These are phyloP conservation scores for Microctenopoma lineatum DNA, from an alignment of 2,797 vertebrate species.

Conservation along the genomic window DNA sequence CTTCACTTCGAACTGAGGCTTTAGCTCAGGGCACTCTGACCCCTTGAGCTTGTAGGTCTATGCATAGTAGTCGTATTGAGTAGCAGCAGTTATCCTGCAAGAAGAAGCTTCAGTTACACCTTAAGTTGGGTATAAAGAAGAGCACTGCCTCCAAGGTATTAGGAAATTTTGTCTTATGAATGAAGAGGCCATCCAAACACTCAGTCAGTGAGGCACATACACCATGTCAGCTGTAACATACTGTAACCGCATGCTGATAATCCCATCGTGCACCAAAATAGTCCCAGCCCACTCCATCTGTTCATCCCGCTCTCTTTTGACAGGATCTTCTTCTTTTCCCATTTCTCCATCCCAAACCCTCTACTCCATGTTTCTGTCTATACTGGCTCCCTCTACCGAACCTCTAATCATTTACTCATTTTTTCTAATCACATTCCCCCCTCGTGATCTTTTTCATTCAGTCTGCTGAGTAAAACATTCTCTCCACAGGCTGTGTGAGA, in stretches of 20 bases:
- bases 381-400: conserved; percentile 37
- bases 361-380: conserved; percentile 32
- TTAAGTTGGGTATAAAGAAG: background rate
- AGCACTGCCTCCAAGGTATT: background rate
- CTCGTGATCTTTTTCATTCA: conserved; percentile 60
- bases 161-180: conserved; percentile 41
- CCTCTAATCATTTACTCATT: conserved; percentile 45
- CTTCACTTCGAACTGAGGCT: background rate
- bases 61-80: background rate
- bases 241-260: conserved; percentile 82
- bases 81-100: background rate
- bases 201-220: conserved; percentile 48
- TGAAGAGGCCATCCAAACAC: conserved; percentile 32
- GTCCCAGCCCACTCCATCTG: conserved; percentile 81
- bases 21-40: background rate
- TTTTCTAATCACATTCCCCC: conserved; percentile 57
- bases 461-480: conserved; percentile 54
- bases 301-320: conserved; percentile 41
- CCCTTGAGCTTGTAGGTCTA: background rate
- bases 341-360: conserved; percentile 40
- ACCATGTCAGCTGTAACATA: conserved; percentile 74
- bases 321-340: conserved; percentile 32
- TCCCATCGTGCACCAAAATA: conserved; percentile 76
- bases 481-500: conserved; percentile 52
- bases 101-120: background rate